phyloP scores from a whole-genome alignment of 2,797 vertebrate species.

The Onychomys leucogaster region DNA sequence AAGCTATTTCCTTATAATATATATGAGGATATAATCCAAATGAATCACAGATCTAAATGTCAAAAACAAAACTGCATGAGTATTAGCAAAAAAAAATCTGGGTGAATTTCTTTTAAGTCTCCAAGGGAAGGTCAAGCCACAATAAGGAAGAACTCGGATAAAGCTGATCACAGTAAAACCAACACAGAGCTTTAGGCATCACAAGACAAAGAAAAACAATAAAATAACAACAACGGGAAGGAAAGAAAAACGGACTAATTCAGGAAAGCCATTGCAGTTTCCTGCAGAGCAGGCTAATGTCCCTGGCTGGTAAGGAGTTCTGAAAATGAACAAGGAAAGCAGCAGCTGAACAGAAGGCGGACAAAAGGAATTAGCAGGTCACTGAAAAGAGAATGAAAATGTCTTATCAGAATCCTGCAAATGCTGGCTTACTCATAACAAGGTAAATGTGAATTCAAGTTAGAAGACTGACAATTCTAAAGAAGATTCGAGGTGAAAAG shows the following conservation, averaged over 20 bases:
- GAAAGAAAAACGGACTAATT: not conserved
- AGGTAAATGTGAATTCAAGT: not conserved
- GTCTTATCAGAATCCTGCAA: constrained; percentile 36
- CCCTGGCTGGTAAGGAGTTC: not conserved
- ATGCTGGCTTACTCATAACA: not conserved
- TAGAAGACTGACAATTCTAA: not conserved
- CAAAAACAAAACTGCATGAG: not conserved
- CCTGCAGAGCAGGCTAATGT: not conserved
- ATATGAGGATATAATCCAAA: not conserved
- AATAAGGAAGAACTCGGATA: not conserved
- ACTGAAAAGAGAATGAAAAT: not conserved
- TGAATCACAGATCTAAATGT: not conserved
- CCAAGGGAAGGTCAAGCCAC: not conserved
- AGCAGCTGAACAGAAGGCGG: not conserved
- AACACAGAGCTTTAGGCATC: not conserved
- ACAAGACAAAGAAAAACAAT: not conserved
- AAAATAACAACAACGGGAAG: not conserved
- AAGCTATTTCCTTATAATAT: not conserved
- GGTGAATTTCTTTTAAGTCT: not conserved
- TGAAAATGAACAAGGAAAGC: not conserved
- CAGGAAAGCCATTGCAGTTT: not conserved
- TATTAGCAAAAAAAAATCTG: not conserved
- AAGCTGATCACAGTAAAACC: not conserved
- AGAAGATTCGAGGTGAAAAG: not conserved
- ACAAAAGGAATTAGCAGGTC: not conserved